Conservation (phyloP, 92 coral and sea anemone genomes). For the Porites cylindrica region DNA sequence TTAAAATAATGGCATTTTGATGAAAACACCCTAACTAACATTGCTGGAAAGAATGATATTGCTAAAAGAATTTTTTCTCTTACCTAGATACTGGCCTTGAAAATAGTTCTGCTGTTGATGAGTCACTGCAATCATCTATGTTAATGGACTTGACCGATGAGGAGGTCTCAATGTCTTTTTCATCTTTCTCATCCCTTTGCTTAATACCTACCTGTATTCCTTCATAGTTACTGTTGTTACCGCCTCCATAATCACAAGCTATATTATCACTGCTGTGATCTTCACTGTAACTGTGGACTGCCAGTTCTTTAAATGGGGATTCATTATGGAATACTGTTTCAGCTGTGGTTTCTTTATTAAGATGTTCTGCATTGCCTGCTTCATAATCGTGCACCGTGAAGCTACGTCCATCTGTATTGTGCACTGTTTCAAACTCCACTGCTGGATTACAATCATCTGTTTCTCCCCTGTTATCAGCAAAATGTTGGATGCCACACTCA, state of each 20-base stretch:
- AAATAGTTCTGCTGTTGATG: background rate
- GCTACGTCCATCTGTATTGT: background rate
- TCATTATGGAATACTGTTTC: background rate
- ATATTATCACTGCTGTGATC: background rate
- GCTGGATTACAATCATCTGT: background rate
- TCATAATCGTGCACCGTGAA: background rate
- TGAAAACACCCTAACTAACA: too few relatives aligned
- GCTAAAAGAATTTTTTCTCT: background rate
- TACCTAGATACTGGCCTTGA: constrained; percentile 19
- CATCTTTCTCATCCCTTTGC: background rate
- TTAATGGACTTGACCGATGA: background rate
- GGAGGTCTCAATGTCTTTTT: background rate
- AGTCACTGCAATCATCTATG: background rate
- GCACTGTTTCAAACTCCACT: background rate
- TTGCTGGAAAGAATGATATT: too few relatives aligned
- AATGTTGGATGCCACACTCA: background rate
- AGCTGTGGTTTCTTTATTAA: background rate
- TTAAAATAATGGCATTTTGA: too few relatives aligned
- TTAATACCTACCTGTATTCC: background rate
- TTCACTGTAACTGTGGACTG: too few relatives aligned
- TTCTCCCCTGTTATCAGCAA: background rate
- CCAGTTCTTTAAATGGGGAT: background rate
- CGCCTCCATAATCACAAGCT: background rate
- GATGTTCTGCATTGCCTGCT: background rate
- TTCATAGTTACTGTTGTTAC: background rate